Evolutionary conservation across 2,113 vertebrate genomes (phyloP).

Genomic region (Tragulus kanchil): DNA sequence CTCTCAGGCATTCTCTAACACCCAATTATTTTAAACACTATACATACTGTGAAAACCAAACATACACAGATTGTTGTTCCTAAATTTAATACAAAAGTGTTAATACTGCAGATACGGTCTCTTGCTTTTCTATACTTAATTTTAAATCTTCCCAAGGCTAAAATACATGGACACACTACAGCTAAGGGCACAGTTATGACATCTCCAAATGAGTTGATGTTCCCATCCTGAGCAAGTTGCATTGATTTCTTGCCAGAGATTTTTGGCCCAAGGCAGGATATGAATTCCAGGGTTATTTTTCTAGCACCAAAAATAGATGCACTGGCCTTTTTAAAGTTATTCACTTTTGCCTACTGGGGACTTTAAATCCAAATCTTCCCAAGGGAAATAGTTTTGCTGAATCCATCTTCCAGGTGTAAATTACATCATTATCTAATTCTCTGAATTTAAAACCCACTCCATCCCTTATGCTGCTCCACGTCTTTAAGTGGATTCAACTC

Average conservation of each 20-base stretch:
- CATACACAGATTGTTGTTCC: not conserved
- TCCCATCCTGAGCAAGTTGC: conserved; percentile 3
- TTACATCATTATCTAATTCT: not conserved
- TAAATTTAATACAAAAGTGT: conserved; percentile 25
- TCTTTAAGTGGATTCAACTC: not conserved
- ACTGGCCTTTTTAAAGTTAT: conserved; percentile 23
- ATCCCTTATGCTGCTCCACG: not conserved
- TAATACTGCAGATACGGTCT: not conserved
- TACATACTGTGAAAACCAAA: conserved; percentile 7
- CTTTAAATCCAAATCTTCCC: not conserved
- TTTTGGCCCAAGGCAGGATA: conserved; percentile 44
- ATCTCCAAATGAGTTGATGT: conserved; percentile 30
- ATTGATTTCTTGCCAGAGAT: conserved; percentile 64
- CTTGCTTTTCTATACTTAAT: conserved; percentile 48
- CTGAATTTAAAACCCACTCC: not conserved
- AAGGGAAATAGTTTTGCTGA: not conserved
- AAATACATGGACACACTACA: not conserved
- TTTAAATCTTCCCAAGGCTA: conserved; percentile 43
- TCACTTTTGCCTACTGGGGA: conserved; percentile 9
- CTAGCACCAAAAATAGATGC: conserved; percentile 52
- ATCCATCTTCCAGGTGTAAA: not conserved
- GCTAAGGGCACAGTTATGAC: not conserved
- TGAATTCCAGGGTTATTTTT: conserved; percentile 69
- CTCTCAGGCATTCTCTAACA: not conserved
- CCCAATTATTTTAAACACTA: conserved; percentile 45